Conservation (phyloP, 2,888 invertebrate genomes). For the Hemaris fuciformis region DNA sequence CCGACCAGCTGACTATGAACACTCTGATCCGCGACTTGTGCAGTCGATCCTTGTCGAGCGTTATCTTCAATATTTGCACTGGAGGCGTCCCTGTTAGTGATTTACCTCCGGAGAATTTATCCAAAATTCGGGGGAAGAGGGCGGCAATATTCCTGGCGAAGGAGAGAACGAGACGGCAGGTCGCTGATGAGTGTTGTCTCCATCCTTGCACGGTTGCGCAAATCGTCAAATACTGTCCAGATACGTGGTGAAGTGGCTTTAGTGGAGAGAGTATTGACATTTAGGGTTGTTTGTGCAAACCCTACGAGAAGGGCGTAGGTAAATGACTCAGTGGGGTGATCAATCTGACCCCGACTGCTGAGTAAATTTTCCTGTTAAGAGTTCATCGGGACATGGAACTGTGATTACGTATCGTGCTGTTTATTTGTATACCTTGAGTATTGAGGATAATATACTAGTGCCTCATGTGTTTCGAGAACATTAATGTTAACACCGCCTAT, state of each 20-base stretch:
- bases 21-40: slow-evolving; percentile 51
- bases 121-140: slow-evolving; percentile 51
- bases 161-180: slow-evolving; percentile 50
- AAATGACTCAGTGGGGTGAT: neutral
- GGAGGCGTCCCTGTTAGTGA: slow-evolving; percentile 45
- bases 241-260: slow-evolving; percentile 56
- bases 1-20: slow-evolving; percentile 44
- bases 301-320: neutral
- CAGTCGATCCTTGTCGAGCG: slow-evolving; percentile 46
- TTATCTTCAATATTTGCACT: slow-evolving; percentile 55
- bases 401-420: slow-evolving; percentile 14
- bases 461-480: neutral
- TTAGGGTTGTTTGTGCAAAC: neutral
- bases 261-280: neutral
- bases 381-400: slow-evolving; percentile 18
- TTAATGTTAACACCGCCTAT: neutral
- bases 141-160: slow-evolving; percentile 44
- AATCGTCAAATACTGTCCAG: slow-evolving; percentile 66
- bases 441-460: slow-evolving; percentile 10
- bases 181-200: slow-evolving; percentile 61
- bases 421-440: slow-evolving; percentile 14
- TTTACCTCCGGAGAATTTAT: slow-evolving; percentile 38
- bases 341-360: neutral
- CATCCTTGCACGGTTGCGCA: slow-evolving; percentile 58
- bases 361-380: slow-evolving; percentile 1